These are phyloP conservation scores for Heterochromis multidens DNA, from an alignment of 2,113 vertebrate genomes.

Conservation along the genomic window DNA sequence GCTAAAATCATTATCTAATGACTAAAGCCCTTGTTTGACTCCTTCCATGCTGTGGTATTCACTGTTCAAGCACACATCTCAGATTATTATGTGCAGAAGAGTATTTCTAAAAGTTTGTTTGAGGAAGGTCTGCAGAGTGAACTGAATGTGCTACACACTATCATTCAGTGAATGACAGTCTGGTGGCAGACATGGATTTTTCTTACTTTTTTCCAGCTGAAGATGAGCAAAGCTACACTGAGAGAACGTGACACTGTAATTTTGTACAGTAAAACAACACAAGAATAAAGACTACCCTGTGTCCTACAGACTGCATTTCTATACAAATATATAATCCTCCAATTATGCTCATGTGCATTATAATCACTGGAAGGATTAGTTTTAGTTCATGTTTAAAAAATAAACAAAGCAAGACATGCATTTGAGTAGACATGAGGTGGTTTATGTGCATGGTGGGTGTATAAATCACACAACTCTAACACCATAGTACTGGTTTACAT, in stretches of 20 bases:
- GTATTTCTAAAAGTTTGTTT: constrained; percentile 19
- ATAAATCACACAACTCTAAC: background rate
- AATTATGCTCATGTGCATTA: background rate
- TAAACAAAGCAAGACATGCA: rapidly evolving
- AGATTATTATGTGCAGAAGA: constrained; percentile 1
- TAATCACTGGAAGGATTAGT: background rate
- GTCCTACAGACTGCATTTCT: background rate
- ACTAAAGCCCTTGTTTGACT: constrained; percentile 57
- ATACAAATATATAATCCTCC: background rate
- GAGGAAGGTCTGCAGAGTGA: background rate
- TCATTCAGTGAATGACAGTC: constrained; percentile 9
- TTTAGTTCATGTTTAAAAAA: background rate
- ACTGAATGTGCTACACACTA: background rate
- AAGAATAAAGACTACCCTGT: background rate
- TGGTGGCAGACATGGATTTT: background rate
- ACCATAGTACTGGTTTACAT: background rate
- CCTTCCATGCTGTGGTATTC: constrained; percentile 43
- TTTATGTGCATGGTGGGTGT: background rate
- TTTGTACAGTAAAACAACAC: background rate
- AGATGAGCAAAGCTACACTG: background rate
- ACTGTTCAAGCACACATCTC: constrained; percentile 13
- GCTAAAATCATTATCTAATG: constrained; percentile 71
- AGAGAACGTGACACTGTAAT: background rate
- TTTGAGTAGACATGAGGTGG: background rate
- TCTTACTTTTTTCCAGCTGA: background rate